Evolutionary conservation across 2,888 invertebrate genomes (phyloP).

Genomic region (Xanthia icteritia): DNA sequence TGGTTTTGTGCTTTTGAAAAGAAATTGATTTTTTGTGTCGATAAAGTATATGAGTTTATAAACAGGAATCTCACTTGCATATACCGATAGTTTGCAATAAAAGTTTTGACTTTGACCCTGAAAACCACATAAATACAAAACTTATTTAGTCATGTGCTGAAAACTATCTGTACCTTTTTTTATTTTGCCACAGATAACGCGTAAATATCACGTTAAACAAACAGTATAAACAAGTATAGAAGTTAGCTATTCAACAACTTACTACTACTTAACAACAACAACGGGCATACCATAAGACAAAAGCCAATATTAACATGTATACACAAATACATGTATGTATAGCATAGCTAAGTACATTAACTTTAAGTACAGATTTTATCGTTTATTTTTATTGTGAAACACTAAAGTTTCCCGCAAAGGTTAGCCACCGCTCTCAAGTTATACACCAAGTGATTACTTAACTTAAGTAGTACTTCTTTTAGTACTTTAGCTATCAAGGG

Average conservation of each 20-base stretch:
- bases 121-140: too few relatives aligned
- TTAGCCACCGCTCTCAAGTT: slow-evolving; percentile 19
- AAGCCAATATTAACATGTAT: not conserved
- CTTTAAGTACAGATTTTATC: slow-evolving; percentile 37
- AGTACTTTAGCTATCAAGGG: slow-evolving; percentile 15
- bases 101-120: not conserved
- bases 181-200: not conserved
- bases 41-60: not conserved
- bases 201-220: not conserved
- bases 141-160: too few relatives aligned
- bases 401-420: slow-evolving; percentile 39
- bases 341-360: not conserved
- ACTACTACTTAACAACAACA: too few relatives aligned
- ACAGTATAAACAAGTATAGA: not conserved
- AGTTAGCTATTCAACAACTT: not conserved
- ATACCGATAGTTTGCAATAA: not conserved
- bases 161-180: not conserved
- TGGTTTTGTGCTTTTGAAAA: not conserved
- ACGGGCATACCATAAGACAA: not conserved
- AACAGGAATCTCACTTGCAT: not conserved
- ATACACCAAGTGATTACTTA: slow-evolving; percentile 36
- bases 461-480: slow-evolving; percentile 12
- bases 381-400: slow-evolving; percentile 45
- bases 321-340: not conserved
- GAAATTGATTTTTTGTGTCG: not conserved